Base-by-base conservation (phyloP, 2,888 invertebrate species). In the Acanthosepion lycidas region DNA sequence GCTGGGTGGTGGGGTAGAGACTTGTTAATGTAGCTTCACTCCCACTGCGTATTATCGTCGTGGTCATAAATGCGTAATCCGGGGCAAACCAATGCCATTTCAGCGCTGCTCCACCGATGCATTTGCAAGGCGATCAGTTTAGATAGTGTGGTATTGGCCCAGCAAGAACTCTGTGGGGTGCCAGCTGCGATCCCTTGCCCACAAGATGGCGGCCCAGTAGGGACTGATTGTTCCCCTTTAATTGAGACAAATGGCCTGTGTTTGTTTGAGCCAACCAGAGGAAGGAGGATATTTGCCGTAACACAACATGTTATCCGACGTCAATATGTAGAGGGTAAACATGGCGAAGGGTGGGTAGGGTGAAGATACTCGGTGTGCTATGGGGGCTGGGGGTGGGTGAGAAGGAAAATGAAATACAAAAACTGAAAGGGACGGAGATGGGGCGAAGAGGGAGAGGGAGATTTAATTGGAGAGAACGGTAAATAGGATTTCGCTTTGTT, bases 221-320 rank as follows among this genome's bases (percentile, higher is more conserved):
- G 78, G 78, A 33, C n/a, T 33, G 78, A 78, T 78, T 78, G 78
- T 78, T 78, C 78, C n/a, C n/a, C 78, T 3, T n/a, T 78, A 78
- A 78, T 78, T 78, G 78, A 78, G n/a, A 78, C 78, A 33, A 78
- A n/a, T 78, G 78, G n/a, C n/a, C 78, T 18, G 78, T 78, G 78
- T 78, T 78, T 78, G 78, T 78, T 78, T 33, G 78, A 78, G 78
- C 78, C 78, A 78, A 78, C 78, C 78, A 78, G n/a, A 78, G 78
- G 78, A n/a, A 78, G 78, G 15, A 78, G n/a, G 78, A 33, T 78
- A 78, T 78, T 78, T 78, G 12, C n/a, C 78, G 78, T 78, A 78
- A 78, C 78, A 78, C 78, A 78, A 78, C n/a, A 78, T 78, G 78
- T 78, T 78, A 78, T 78, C 78, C 78, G 78, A 78, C 78, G 78